Evolutionary conservation across 2,113 vertebrate species (phyloP).

Genomic region (Sinocyclocheilus anophthalmus): DNA sequence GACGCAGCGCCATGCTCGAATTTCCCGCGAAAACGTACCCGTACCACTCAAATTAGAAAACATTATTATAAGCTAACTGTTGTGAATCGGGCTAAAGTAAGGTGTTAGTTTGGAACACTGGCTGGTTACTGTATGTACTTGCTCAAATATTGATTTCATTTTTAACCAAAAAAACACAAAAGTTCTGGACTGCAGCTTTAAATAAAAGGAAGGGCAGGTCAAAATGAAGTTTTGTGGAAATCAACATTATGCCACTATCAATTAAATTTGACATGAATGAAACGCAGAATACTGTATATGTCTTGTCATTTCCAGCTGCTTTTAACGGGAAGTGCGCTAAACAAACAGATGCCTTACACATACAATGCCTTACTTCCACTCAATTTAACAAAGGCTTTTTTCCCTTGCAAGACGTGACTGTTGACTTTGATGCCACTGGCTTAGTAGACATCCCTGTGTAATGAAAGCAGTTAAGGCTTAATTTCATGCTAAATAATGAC

Average conservation of each 20-base stretch:
- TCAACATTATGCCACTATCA: not conserved
- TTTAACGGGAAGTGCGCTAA: not conserved
- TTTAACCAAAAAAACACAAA: too few species aligned
- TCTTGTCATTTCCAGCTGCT: not conserved
- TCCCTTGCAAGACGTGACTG: not conserved
- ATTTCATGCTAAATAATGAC: slow-evolving; percentile 29
- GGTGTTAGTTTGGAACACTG: too few species aligned
- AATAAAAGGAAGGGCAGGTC: too few species aligned
- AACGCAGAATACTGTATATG: not conserved
- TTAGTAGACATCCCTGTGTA: not conserved
- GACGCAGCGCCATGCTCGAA: too few species aligned
- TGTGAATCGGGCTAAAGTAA: too few species aligned
- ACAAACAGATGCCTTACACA: slow-evolving; percentile 32
- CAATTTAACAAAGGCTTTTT: slow-evolving; percentile 31
- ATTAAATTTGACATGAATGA: not conserved
- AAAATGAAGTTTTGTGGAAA: not conserved
- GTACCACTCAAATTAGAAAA: too few species aligned
- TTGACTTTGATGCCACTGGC: slow-evolving; percentile 19
- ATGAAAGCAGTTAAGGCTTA: slow-evolving; percentile 19
- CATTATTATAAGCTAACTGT: too few species aligned
- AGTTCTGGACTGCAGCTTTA: too few species aligned
- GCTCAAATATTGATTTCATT: too few species aligned
- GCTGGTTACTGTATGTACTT: too few species aligned
- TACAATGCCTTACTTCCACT: slow-evolving; percentile 29
- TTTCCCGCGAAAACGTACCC: too few species aligned